These are phyloP conservation scores for Cenopis cana DNA, from an alignment of 2,888 invertebrate species.

Conservation along the genomic window DNA sequence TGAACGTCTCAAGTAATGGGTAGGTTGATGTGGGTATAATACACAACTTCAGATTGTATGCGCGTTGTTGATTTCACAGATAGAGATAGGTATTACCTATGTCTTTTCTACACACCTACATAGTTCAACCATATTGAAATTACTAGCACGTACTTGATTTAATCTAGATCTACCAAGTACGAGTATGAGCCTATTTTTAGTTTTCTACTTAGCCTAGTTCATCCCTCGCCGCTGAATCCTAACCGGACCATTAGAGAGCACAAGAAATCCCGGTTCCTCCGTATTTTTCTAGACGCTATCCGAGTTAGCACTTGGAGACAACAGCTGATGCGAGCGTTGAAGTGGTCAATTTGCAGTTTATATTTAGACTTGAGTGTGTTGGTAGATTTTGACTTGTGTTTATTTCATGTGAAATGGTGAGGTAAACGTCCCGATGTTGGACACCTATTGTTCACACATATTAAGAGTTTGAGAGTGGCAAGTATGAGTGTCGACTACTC, in stretches of 20 bases:
- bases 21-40: not conserved
- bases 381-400: not conserved
- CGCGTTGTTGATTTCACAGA: not conserved
- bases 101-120: no score
- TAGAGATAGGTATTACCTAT: no score
- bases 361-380: slow-evolving; percentile 16
- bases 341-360: slow-evolving; percentile 29
- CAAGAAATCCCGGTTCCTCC: slow-evolving; percentile 19
- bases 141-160: not conserved
- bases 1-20: not conserved
- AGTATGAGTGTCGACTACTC: no score
- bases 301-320: slow-evolving; percentile 27
- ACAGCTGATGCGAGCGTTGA: slow-evolving; percentile 13
- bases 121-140: no score
- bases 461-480: no score
- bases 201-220: not conserved
- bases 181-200: not conserved
- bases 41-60: not conserved
- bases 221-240: not conserved
- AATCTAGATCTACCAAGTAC: no score
- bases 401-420: not conserved
- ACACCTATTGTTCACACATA: no score
- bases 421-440: no score
- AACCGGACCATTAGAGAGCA: not conserved
- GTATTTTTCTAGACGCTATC: slow-evolving; percentile 11